These are phyloP conservation scores for Ypsolopha sequella DNA, from an alignment of 2,888 invertebrate genomes.

Conservation along the genomic window DNA sequence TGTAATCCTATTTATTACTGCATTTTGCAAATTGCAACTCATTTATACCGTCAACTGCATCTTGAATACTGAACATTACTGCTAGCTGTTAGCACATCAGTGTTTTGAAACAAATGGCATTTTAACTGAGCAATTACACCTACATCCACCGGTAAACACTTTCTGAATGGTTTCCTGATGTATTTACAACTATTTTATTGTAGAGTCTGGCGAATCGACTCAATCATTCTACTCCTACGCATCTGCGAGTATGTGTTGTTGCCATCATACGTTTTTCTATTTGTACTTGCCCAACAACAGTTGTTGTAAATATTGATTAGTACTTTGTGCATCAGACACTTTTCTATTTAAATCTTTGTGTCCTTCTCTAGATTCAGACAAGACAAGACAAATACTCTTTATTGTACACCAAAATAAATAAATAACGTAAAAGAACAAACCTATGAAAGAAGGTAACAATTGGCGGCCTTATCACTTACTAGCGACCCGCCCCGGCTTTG, in stretches of 20 bases:
- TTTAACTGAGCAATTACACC: background rate
- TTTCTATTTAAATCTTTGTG: too few species aligned
- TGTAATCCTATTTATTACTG: background rate
- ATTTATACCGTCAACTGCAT: too few species aligned
- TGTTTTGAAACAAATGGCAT: background rate
- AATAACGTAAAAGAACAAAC: too few species aligned
- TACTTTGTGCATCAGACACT: background rate
- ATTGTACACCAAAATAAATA: too few species aligned
- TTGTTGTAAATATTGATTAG: background rate
- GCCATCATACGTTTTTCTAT: slow-evolving; percentile 8
- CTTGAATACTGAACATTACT: too few species aligned
- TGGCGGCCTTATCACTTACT: too few species aligned
- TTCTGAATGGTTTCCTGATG: background rate
- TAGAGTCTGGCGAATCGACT: slow-evolving; percentile 20
- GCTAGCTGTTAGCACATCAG: too few species aligned
- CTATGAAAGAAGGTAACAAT: too few species aligned
- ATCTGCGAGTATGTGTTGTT: slow-evolving; percentile 19
- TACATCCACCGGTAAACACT: background rate
- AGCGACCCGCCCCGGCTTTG: too few species aligned
- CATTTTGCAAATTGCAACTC: too few species aligned
- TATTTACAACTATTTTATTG: slow-evolving; percentile 17
- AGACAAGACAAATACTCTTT: too few species aligned
- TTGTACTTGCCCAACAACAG: background rate
- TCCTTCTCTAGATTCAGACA: too few species aligned
- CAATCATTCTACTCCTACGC: slow-evolving; percentile 21